These are phyloP conservation scores for Drosophila pegasa DNA, from an alignment of 2,888 invertebrate species.

Conservation along the genomic window DNA sequence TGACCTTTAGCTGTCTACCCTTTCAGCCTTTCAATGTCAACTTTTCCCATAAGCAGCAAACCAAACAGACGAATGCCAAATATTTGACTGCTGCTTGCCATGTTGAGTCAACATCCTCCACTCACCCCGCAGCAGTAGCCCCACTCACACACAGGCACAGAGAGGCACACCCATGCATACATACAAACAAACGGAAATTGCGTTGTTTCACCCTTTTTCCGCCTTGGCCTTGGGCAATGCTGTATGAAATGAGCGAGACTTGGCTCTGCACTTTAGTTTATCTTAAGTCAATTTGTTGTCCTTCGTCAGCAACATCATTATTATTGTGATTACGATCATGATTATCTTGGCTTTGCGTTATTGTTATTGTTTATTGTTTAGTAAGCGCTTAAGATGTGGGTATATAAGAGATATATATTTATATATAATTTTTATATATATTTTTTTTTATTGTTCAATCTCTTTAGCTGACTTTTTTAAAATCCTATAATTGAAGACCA, in stretches of 20 bases:
- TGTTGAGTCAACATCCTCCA: constrained; percentile 9
- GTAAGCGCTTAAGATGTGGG: constrained; percentile 47
- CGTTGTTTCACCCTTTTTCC: constrained; percentile 70
- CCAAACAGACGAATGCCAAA: constrained; percentile 56
- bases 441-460: constrained; percentile 1
- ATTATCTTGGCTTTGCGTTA: constrained; percentile 3
- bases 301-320: constrained; percentile 42
- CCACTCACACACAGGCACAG: background rate
- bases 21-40: constrained; percentile 45
- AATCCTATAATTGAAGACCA: constrained; percentile 29
- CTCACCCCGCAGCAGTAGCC: background rate
- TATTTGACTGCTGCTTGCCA: constrained; percentile 53
- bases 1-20: constrained; percentile 42
- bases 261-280: constrained; percentile 46
- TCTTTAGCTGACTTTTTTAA: constrained; percentile 32
- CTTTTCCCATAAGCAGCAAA: constrained; percentile 41
- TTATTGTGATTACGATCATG: constrained; percentile 11
- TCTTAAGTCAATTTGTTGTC: constrained; percentile 74
- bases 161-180: background rate
- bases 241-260: constrained; percentile 12
- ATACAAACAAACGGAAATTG: constrained; percentile 63
- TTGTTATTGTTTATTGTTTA: constrained; percentile 22
- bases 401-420: background rate
- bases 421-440: no score
- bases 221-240: constrained; percentile 58